These are phyloP conservation scores for Apocrypta bakeri DNA, from an alignment of 1,140 invertebrate genomes.

Conservation along the genomic window DNA sequence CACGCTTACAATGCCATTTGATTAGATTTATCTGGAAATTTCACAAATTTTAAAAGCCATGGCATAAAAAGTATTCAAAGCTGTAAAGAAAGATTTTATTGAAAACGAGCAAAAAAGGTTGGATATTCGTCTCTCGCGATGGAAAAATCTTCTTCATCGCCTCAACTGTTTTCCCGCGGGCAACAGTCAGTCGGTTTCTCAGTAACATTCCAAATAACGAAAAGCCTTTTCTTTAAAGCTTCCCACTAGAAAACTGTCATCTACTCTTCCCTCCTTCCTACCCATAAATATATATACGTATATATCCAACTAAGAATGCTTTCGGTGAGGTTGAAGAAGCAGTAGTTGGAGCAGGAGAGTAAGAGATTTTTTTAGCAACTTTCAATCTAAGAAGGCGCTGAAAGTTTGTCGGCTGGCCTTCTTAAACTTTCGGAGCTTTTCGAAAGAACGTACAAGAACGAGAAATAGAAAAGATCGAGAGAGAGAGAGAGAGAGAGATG, in stretches of 20 bases:
- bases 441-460: background rate
- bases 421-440: slow-evolving; percentile 4
- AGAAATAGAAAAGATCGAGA: too few relatives aligned
- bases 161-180: background rate
- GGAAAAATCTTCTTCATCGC: background rate
- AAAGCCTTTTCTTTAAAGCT: background rate
- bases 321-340: background rate
- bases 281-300: too few relatives aligned
- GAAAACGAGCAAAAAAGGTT: background rate
- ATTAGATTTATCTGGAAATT: too few relatives aligned
- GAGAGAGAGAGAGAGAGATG: background rate
- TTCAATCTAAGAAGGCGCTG: background rate
- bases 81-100: too few relatives aligned
- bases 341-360: background rate
- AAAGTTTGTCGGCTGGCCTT: background rate
- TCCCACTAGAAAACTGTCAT: background rate
- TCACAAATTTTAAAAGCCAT: too few relatives aligned
- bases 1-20: too few relatives aligned
- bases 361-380: background rate
- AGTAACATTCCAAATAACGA: background rate
- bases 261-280: too few relatives aligned
- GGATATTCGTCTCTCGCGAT: background rate
- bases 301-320: background rate
- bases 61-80: too few relatives aligned
- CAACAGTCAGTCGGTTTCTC: background rate